Evolutionary conservation across 35 echinoderm and acorn worm species (phyloP).

Genomic region (Eucidaris tribuloides): DNA sequence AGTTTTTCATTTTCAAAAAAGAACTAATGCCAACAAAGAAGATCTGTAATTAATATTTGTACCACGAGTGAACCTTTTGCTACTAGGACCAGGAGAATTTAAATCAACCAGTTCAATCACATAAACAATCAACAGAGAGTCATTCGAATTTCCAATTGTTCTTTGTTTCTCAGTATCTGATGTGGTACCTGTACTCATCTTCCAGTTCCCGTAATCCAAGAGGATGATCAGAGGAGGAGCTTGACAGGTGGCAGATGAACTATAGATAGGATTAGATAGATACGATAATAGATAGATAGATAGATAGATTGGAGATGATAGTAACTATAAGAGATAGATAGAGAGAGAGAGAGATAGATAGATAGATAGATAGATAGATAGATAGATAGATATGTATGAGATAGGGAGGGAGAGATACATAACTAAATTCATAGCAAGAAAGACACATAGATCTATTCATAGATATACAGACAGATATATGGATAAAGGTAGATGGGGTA

Average conservation of each 20-base stretch:
- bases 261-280: too few species aligned
- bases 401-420: too few species aligned
- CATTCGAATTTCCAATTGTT: not conserved
- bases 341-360: not conserved
- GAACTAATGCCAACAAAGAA: not conserved
- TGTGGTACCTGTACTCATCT: slow-evolving; percentile 61
- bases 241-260: slow-evolving; percentile 39
- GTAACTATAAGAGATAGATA: too few species aligned
- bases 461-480: too few species aligned
- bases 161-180: slow-evolving; percentile 76
- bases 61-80: not conserved
- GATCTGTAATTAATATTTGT: not conserved
- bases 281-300: too few species aligned
- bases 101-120: not conserved
- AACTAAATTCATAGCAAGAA: too few species aligned
- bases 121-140: not conserved
- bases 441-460: too few species aligned
- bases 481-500: too few species aligned
- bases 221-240: slow-evolving; percentile 81
- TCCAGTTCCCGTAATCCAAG: slow-evolving; percentile 73
- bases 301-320: too few species aligned
- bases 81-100: not conserved
- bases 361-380: too few species aligned
- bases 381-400: too few species aligned
- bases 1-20: not conserved